Evolutionary conservation across 2,888 invertebrate genomes (phyloP), one percentile per base, ranked within the genome.

Genomic region (Anoncus sp.): DNA sequence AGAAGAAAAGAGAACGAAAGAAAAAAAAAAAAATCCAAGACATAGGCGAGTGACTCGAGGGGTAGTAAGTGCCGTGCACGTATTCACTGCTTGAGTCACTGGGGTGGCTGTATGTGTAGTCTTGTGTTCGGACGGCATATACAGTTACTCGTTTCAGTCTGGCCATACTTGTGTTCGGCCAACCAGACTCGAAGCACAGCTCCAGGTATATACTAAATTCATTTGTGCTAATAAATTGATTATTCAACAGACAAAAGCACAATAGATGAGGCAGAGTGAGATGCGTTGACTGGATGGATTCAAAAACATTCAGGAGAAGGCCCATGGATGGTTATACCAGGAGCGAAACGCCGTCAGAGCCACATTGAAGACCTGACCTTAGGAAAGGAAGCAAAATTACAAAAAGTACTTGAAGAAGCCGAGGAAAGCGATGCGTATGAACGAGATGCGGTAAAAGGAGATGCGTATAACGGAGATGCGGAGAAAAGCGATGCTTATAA

Each of bases 91-190:
- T 7, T 9, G 27, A 27, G 31, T 53, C 31, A 27, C 27, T 53
- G 16, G n/a, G 16, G 53, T 53, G 53, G 31, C n/a, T 53, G 53
- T 27, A 53, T 53, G 53, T 31, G n/a, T n/a, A 16, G 1, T 69
- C 57, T 69, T 69, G 43, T n/a, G 57, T 69, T 69, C 57, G 45
- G 67, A 57, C 27, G 16, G 7, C 57, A 45, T 20, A 69, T 45
- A 43, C 31, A 18, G 5, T 12, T 45, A 24, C 20, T 69, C 43
- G 53, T 53, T 53, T 43, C 45, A 43, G 40, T 38, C 55, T 57
- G 67, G 67, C 27, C 18, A 66, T 69, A 57, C 57, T 55, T 69
- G 55, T 40, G 53, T 66, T 45, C 51, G 6, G 40, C 40, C 57
- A 59, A 40, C 57, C 38, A 40, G 57, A 38, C 12, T 38, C 20